Base-by-base conservation (phyloP, 35 echinoderm and acorn worm genomes). In the Holothuria glaberrima region DNA sequence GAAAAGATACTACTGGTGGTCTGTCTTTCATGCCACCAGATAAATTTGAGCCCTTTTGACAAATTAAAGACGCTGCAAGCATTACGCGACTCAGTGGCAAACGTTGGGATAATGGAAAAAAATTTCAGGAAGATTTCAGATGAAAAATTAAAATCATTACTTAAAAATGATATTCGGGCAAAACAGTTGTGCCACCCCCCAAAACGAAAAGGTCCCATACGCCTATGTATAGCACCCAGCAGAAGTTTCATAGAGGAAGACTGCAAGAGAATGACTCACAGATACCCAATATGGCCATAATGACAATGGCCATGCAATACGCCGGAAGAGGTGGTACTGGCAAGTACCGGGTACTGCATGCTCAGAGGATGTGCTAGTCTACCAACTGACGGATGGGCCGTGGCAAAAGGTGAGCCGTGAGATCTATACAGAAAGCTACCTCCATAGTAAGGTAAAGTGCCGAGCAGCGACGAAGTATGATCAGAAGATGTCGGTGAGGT, bases 401-500 rank as follows among this genome's bases (percentile, higher is more conserved):
- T 60, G 2, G 80, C 57, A 24, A 84, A 84, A 57, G 52, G 80
- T 19, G 80, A 84, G 21, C 26, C 57, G 19, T 60, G 34, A 21
- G 60, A 19, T 19, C 61, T 41, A 33, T 87, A 87, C 12, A 87
- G 20, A 35, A 87, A 69, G 35, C 85, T 33, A 25, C 61, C 85
- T 46, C 85, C 85, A 33, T 87, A 87, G 35, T 69, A 87, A 21
- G 85, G 66, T 87, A 71, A 50, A 14, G 62, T 52, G 14, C 85
- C 65, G 13, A 87, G 61, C 44, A 87, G 44, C 13, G 85, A 67
- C 44, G 85, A 26, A 62, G 80, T 58, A 61, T 87, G 60, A 16
- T 69, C 65, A 2, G 87, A 58, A 54, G 94, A 75, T 17, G 87
- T 83, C 26, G 89, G 93, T 28, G 92, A 92, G 28, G 71, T 80